Evolutionary conservation across 2,113 vertebrate genomes (phyloP).

Genomic region (Sturnus vulgaris): DNA sequence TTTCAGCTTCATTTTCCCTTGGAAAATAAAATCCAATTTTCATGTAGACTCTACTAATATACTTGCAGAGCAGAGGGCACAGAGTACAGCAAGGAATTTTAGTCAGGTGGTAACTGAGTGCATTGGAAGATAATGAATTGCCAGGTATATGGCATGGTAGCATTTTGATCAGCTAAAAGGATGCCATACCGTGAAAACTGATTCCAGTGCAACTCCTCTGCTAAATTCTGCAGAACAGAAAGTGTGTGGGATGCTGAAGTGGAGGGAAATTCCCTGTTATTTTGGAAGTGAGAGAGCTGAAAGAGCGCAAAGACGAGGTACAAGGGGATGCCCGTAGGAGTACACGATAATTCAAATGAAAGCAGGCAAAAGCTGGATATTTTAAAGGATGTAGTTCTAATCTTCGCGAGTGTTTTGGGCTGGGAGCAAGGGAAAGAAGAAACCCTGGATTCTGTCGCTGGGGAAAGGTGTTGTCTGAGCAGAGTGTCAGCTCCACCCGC

Average conservation of each 20-base stretch:
- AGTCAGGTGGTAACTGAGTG: background rate
- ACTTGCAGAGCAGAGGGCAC: background rate
- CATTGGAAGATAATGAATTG: background rate
- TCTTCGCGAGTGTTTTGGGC: fast-evolving
- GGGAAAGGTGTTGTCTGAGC: background rate
- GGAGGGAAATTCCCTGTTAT: background rate
- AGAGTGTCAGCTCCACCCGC: background rate
- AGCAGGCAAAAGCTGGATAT: background rate
- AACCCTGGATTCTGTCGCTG: fast-evolving
- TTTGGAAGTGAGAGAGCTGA: background rate
- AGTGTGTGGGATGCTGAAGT: background rate
- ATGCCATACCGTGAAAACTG: background rate
- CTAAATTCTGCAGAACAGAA: background rate
- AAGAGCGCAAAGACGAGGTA: background rate
- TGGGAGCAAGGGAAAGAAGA: background rate
- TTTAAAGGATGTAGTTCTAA: background rate
- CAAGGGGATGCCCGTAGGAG: background rate
- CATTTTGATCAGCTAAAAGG: background rate
- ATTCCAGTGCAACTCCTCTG: background rate
- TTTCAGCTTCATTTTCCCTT: background rate
- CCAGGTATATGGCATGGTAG: background rate
- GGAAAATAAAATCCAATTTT: background rate
- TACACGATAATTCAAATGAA: background rate
- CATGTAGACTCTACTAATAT: background rate
- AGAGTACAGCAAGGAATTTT: background rate